Evolutionary conservation across 2,888 invertebrate species (phyloP), one percentile per base, ranked within the genome.

Genomic region (Therioaphis trifolii): DNA sequence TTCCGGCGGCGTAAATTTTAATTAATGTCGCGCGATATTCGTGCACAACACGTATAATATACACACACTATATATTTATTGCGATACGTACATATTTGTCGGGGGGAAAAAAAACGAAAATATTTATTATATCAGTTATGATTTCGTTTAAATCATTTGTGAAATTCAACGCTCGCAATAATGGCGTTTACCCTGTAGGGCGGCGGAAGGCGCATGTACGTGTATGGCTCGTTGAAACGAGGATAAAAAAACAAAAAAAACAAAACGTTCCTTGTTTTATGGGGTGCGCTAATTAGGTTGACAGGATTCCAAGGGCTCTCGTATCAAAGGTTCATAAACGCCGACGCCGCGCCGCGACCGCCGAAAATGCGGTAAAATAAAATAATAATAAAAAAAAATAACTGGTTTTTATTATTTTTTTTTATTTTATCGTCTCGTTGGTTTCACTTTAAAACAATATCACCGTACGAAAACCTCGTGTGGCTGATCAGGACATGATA

Each of bases 211-310:
- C 63, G 63, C 63, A 58, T 35, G 63, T 49, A 63, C 61, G 46
- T 63, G 63, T 76, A n/a, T 35, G 35, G 46, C 63, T 77, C 77
- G 43, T 77, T 66, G 46, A 66, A 76, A 76, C 58, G 61, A 76
- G 46, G 12, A 72, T 18, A n/a, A 35, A n/a, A 24, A 24, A 78
- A 68, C n/a, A 55, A 55, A 78, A 78, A 78, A 68, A 27, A 24
- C 21, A 68, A 27, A 24, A 21, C 58, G 43, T 27, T 35, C 43
- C 69, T 69, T 43, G 79, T 79, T 79, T 58, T 69, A 69, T 43
- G 79, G 79, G 79, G 55, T 69, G 69, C 58, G 69, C 79, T 79
- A 79, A 79, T 79, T 79, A 79, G 79, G 79, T 29, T 58, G 79
- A 79, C 79, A 55, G 79, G 21, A 69, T 43, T 78, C 55, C 66